phyloP scores from a whole-genome alignment of 2,113 vertebrate species.

The Hippocampus comes region DNA sequence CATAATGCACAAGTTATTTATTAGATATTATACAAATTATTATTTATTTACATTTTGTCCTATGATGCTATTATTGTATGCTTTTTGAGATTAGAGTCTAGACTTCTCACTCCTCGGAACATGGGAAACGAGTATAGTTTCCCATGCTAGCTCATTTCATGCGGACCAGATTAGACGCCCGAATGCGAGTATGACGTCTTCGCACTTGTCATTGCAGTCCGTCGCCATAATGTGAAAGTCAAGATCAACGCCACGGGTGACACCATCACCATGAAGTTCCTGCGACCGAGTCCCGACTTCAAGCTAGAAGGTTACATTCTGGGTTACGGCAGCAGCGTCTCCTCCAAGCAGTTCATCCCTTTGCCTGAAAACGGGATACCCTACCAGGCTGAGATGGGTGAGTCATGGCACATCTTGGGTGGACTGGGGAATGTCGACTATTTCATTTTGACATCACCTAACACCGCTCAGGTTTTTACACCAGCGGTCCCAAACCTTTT shows the following conservation, averaged over 20 bases:
- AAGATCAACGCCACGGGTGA: conserved; percentile 88
- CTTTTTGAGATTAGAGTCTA: too few relatives aligned
- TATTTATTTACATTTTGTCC: too few relatives aligned
- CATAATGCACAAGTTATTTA: too few relatives aligned
- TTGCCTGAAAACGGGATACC: conserved; percentile 83
- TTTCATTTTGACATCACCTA: too few relatives aligned
- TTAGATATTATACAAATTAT: too few relatives aligned
- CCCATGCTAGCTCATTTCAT: not conserved
- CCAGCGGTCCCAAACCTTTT: not conserved
- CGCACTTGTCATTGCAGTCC: conserved; percentile 65
- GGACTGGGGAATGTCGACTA: too few relatives aligned
- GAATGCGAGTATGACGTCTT: not conserved
- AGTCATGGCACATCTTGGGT: not conserved
- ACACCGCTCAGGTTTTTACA: too few relatives aligned
- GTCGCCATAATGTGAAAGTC: conserved; percentile 86
- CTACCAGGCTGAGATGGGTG: conserved; percentile 85
- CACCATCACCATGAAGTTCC: conserved; percentile 86
- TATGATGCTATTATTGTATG: too few relatives aligned
- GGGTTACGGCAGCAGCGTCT: conserved; percentile 88
- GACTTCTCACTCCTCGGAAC: too few relatives aligned
- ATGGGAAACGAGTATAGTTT: too few relatives aligned
- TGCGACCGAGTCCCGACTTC: conserved; percentile 77
- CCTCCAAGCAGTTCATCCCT: conserved; percentile 89
- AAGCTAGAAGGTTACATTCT: conserved; percentile 91
- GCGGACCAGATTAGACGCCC: not conserved